Conservation (phyloP, 2,113 vertebrate genomes). For the Zosterops hypoxanthus region DNA sequence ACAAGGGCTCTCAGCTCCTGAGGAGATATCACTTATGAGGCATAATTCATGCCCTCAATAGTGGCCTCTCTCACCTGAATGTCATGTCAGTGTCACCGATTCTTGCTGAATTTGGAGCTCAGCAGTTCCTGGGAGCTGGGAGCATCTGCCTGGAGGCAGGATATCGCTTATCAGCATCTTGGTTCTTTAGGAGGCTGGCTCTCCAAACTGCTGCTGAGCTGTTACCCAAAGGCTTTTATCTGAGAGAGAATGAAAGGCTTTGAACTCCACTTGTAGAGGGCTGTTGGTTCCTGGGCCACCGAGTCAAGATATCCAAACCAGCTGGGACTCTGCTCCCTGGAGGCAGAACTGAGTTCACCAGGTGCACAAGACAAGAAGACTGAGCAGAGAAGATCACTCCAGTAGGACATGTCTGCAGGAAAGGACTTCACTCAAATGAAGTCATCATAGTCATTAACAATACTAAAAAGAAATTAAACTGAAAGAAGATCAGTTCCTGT, state of each 20-base stretch:
- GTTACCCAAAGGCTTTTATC: background rate
- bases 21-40: constrained; percentile 33
- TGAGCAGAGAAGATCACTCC: background rate
- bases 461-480: background rate
- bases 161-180: constrained; percentile 34
- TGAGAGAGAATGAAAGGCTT: background rate
- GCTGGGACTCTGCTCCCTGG: background rate
- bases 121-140: constrained; percentile 34
- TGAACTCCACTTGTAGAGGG: background rate
- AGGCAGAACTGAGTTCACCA: background rate
- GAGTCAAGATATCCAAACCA: background rate
- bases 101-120: constrained; percentile 44
- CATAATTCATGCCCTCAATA: background rate
- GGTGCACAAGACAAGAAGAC: background rate
- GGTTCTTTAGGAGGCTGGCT: background rate
- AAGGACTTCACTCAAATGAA: background rate
- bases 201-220: background rate
- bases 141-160: constrained; percentile 17
- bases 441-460: background rate
- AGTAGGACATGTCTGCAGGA: background rate
- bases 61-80: constrained; percentile 1
- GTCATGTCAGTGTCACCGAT: background rate
- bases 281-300: background rate
- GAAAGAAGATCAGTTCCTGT: background rate
- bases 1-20: background rate